Percentiles rank a stretch among this genome's conserved stretches.
These are phyloP conservation scores for Caretta caretta DNA, from an alignment of 2,113 vertebrate species.

Conservation along the genomic window DNA sequence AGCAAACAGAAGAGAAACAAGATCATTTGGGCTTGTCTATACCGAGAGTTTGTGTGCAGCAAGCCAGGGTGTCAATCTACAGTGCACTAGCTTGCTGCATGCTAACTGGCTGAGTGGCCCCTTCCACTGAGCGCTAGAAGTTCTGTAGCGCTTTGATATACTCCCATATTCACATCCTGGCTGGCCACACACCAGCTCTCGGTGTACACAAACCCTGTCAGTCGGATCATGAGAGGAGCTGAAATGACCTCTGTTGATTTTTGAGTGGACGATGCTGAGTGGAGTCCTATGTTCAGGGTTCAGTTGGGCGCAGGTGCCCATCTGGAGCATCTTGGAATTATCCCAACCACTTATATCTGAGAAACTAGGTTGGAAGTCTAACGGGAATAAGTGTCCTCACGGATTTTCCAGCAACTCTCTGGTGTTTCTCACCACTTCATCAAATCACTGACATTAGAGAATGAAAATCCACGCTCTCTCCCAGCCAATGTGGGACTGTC, in stretches of 20 bases:
- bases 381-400: not conserved
- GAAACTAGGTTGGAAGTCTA: not conserved
- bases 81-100: no score
- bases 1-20: not conserved
- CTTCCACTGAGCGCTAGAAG: no score
- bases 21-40: not conserved
- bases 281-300: not conserved
- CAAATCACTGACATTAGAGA: no score
- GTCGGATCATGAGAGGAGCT: not conserved
- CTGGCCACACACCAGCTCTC: not conserved
- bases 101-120: no score
- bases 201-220: not conserved
- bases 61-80: not conserved
- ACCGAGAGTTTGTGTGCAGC: not conserved
- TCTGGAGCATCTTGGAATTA: not conserved
- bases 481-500: not conserved
- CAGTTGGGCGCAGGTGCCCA: accelerated
- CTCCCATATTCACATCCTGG: not conserved
- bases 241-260: not conserved
- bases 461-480: not conserved
- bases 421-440: not conserved
- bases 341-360: not conserved
- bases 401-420: not conserved
- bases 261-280: not conserved
- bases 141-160: no score